These are phyloP conservation scores for Colletes latitarsis DNA, from an alignment of 1,140 invertebrate genomes.

Conservation along the genomic window DNA sequence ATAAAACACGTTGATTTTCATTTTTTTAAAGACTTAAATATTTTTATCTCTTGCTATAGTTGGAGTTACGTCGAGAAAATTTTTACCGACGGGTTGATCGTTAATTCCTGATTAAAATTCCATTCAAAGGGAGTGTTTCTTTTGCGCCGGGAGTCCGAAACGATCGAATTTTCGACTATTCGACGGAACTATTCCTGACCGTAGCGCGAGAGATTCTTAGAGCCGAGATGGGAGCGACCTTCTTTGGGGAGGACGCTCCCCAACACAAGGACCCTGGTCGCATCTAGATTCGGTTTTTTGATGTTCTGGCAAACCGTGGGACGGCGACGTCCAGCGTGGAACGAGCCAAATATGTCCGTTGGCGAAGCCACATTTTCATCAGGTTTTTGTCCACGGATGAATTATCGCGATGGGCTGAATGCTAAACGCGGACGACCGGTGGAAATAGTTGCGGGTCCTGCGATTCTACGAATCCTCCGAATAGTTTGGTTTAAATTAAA, in stretches of 20 bases:
- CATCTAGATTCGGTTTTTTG: conserved; percentile 61
- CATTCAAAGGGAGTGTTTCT: too few species aligned
- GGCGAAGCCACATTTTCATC: conserved; percentile 61
- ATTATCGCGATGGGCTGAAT: conserved; percentile 50
- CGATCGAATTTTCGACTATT: neutral
- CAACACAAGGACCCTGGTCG: conserved; percentile 3
- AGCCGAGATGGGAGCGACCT: conserved; percentile 17
- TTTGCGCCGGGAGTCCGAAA: neutral
- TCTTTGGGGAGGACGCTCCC: conserved; percentile 24
- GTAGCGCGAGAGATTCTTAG: conserved; percentile 22
- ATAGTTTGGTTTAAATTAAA: neutral
- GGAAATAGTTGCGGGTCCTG: conserved; percentile 23
- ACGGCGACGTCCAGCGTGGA: conserved; percentile 44
- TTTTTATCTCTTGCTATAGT: too few species aligned
- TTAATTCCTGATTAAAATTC: too few species aligned
- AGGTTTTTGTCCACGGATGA: conserved; percentile 51
- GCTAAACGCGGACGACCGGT: conserved; percentile 29
- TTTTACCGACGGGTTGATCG: too few species aligned
- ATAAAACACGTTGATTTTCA: too few species aligned
- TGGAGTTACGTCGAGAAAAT: too few species aligned
- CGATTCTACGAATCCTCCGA: conserved; percentile 3
- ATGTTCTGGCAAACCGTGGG: conserved; percentile 62
- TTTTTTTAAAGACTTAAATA: too few species aligned
- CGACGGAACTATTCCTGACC: neutral
- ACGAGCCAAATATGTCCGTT: conserved; percentile 65